phyloP scores from a whole-genome alignment of 2,888 invertebrate genomes.

The Polyploca ridens region DNA sequence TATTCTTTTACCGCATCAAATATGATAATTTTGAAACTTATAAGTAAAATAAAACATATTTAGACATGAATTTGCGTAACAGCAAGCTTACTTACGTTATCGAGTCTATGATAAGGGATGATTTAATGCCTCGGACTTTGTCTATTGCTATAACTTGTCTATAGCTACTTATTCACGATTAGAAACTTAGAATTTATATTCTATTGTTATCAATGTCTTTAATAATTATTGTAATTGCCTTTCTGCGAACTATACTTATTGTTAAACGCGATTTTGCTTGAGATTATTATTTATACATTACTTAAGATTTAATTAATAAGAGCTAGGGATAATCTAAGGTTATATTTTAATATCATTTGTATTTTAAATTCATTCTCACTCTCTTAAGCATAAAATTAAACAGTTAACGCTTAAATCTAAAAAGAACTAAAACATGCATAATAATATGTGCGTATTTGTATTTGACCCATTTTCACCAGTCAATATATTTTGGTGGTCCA shows the following conservation, averaged over 20 bases:
- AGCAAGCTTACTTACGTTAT: background rate
- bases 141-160: slow-evolving; percentile 10
- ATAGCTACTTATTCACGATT: slow-evolving; percentile 12
- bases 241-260: background rate
- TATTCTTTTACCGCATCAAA: too few species aligned
- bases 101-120: background rate
- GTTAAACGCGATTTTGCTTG: background rate
- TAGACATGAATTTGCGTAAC: background rate
- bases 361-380: too few species aligned
- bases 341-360: too few species aligned
- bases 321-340: too few species aligned
- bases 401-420: too few species aligned
- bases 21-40: background rate
- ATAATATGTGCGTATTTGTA: background rate
- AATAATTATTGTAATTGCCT: background rate
- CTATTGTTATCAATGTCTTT: slow-evolving; percentile 16
- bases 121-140: slow-evolving; percentile 8
- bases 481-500: background rate
- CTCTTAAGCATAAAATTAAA: too few species aligned
- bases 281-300: background rate
- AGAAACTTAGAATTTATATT: slow-evolving; percentile 17
- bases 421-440: too few species aligned
- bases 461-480: background rate
- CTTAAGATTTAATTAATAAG: background rate
- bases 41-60: background rate